These are phyloP conservation scores for Campoletis raptor DNA, from an alignment of 2,888 invertebrate genomes.

Conservation along the genomic window DNA sequence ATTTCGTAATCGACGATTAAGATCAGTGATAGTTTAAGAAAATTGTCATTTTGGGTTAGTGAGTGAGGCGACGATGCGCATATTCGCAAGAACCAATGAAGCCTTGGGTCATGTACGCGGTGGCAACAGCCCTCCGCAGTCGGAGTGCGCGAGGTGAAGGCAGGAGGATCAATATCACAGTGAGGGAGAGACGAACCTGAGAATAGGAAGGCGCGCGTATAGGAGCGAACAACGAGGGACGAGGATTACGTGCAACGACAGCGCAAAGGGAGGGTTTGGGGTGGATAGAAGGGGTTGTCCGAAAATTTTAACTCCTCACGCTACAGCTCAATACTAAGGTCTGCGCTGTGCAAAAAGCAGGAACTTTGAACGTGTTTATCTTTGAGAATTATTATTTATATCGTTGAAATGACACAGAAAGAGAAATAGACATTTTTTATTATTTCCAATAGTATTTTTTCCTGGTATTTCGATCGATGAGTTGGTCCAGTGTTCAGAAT, in stretches of 20 bases:
- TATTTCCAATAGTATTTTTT: not conserved
- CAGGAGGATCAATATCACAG: conserved; percentile 83
- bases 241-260: conserved; percentile 74
- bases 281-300: conserved; percentile 61
- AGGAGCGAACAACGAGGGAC: conserved; percentile 72
- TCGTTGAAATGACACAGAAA: not conserved
- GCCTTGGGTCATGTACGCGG: conserved; percentile 58
- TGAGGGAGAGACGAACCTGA: conserved; percentile 80
- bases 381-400: conserved; percentile 6
- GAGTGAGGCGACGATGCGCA: conserved; percentile 28
- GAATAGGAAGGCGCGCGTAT: conserved; percentile 73
- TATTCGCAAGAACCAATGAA: conserved; percentile 49
- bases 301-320: conserved; percentile 74
- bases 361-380: conserved; percentile 5
- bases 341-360: conserved; percentile 32
- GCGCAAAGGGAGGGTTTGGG: conserved; percentile 50
- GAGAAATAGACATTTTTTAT: not conserved
- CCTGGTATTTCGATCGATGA: not conserved
- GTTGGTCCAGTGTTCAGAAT: not conserved
- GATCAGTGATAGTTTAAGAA: not conserved
- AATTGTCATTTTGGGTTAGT: conserved; percentile 6
- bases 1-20: not conserved
- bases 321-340: conserved; percentile 63
- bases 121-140: conserved; percentile 69
- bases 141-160: conserved; percentile 68